These are phyloP conservation scores for Anseranas semipalmata DNA, from an alignment of 2,113 vertebrate species.

Conservation along the genomic window DNA sequence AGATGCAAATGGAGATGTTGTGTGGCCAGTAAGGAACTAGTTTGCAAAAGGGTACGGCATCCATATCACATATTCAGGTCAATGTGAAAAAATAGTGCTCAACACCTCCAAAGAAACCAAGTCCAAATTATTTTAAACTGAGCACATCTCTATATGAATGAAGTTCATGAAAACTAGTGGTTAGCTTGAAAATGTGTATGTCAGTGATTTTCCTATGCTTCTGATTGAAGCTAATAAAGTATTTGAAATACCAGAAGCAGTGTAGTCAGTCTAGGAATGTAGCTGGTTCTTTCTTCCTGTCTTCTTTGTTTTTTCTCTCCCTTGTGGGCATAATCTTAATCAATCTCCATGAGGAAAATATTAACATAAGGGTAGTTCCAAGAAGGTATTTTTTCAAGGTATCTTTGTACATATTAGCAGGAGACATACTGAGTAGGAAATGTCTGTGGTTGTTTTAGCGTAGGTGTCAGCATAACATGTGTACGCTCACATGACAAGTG, in stretches of 20 bases:
- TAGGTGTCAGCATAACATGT: not conserved
- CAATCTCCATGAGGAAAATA: not conserved
- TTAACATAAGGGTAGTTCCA: not conserved
- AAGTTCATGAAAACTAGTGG: not conserved
- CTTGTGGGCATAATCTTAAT: not conserved
- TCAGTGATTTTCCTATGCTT: not conserved
- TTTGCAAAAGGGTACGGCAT: not conserved
- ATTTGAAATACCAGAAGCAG: not conserved
- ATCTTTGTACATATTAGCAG: not conserved
- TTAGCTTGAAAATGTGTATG: not conserved
- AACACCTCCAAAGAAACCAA: not conserved
- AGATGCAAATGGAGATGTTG: not conserved
- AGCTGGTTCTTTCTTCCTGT: not conserved
- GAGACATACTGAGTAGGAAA: not conserved
- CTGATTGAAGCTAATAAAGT: not conserved
- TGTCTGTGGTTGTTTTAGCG: not conserved
- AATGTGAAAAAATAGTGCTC: not conserved
- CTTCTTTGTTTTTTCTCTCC: not conserved
- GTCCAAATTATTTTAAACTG: not conserved
- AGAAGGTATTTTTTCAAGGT: not conserved
- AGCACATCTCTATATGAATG: not conserved
- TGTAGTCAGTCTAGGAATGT: not conserved
- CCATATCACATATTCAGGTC: not conserved
- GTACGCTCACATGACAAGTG: not conserved
- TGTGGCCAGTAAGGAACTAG: not conserved